phyloP scores from a whole-genome alignment of 2,888 invertebrate species.

The Meteorus colon region DNA sequence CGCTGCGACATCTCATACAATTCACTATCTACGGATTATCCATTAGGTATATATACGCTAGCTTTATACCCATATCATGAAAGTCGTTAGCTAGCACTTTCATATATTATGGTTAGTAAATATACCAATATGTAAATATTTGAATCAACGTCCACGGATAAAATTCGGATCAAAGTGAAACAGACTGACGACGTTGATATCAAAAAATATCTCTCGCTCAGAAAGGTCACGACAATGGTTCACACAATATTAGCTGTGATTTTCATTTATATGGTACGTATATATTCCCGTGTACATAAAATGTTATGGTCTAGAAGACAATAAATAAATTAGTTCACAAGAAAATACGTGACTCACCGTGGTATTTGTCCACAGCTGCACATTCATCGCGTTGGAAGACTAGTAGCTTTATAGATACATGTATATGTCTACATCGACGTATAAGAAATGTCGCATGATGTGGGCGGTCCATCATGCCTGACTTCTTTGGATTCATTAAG shows the following conservation, averaged over 20 bases:
- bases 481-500: constrained; percentile 61
- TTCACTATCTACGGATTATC: too few species aligned
- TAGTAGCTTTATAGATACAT: constrained; percentile 27
- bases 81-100: too few species aligned
- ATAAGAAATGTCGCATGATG: constrained; percentile 50
- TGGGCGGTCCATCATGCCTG: constrained; percentile 61
- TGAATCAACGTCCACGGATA: too few species aligned
- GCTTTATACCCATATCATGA: too few species aligned
- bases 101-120: too few species aligned
- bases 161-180: too few species aligned
- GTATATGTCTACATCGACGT: not conserved
- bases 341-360: not conserved
- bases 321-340: not conserved
- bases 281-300: not conserved
- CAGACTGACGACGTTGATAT: too few species aligned
- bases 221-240: too few species aligned
- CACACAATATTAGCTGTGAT: not conserved
- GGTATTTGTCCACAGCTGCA: not conserved
- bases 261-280: not conserved
- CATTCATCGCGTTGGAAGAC: constrained; percentile 6
- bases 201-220: too few species aligned
- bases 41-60: too few species aligned
- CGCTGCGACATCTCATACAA: not conserved
- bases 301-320: not conserved
- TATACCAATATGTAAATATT: too few species aligned